Percentiles rank a stretch among this genome's conserved stretches.
Evolutionary conservation across 2,797 vertebrate genomes (phyloP).

Genomic region (Alosa sapidissima): DNA sequence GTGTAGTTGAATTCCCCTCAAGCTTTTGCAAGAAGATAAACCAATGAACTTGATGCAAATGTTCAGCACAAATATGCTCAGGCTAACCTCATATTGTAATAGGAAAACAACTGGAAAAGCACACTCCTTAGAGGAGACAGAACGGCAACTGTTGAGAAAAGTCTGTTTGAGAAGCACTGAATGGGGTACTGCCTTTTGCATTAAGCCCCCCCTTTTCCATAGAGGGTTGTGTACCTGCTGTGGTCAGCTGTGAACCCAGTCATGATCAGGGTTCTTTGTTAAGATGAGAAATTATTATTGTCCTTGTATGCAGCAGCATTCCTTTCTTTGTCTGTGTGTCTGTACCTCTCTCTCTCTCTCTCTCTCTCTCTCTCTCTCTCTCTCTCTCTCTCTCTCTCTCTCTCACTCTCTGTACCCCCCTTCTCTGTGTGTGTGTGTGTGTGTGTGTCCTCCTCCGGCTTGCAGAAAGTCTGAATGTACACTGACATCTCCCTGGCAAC

Average conservation of each 20-base stretch:
- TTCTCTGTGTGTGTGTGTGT: not conserved
- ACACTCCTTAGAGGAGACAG: not conserved
- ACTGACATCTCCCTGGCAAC: constrained; percentile 48
- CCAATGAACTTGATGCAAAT: not conserved
- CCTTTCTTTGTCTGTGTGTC: not conserved
- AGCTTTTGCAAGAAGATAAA: not conserved
- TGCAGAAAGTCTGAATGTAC: constrained; percentile 45
- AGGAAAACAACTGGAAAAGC: not conserved
- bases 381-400: not conserved
- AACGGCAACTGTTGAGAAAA: not conserved
- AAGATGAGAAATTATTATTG: constrained; percentile 10
- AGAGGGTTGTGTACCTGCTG: not conserved
- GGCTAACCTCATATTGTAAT: constrained; percentile 3
- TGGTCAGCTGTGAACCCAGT: constrained; percentile 9
- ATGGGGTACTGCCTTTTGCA: not conserved
- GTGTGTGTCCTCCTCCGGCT: constrained; percentile 18
- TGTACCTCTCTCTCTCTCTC: not conserved
- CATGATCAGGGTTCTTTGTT: not conserved
- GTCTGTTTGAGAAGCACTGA: not conserved
- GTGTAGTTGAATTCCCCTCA: not conserved
- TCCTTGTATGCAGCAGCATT: not conserved
- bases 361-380: not conserved
- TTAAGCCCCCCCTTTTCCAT: not conserved
- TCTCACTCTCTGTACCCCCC: no score
- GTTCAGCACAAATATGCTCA: not conserved